Evolutionary conservation across 1,140 invertebrate species (phyloP).

Genomic region (Thrips palmi): DNA sequence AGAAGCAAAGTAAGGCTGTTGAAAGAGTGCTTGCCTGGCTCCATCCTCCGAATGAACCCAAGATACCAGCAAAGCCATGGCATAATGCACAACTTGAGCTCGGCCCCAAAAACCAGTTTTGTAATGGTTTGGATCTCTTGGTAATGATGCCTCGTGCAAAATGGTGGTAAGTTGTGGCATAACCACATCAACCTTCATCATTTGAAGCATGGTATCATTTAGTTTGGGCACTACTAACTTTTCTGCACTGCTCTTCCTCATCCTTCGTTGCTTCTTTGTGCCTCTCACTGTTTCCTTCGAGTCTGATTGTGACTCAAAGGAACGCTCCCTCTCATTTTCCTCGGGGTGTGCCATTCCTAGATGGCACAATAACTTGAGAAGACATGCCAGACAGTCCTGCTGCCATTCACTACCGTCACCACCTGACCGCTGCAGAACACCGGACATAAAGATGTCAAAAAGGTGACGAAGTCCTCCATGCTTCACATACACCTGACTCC

Average conservation of each 20-base stretch:
- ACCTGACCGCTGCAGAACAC: constrained; percentile 41
- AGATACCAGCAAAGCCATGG: constrained; percentile 61
- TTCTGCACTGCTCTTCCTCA: constrained; percentile 22
- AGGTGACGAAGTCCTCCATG: constrained; percentile 71
- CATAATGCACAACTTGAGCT: constrained; percentile 62
- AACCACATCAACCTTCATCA: constrained; percentile 68
- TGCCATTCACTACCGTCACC: constrained; percentile 74
- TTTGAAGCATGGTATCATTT: constrained; percentile 49
- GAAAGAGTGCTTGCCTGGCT: constrained; percentile 43
- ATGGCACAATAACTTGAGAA: constrained; percentile 68
- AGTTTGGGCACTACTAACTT: constrained; percentile 44
- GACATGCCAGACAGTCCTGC: constrained; percentile 76
- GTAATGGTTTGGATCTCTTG: constrained; percentile 59
- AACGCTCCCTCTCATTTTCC: no score
- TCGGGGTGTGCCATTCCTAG: constrained; percentile 41
- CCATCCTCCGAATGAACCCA: constrained; percentile 59
- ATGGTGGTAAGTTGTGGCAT: constrained; percentile 69
- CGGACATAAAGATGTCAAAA: constrained; percentile 83
- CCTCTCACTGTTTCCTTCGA: constrained; percentile 9
- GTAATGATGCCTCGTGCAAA: constrained; percentile 62
- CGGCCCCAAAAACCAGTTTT: constrained; percentile 76
- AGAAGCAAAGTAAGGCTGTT: constrained; percentile 38
- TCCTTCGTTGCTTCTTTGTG: constrained; percentile 25
- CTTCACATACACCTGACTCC: constrained; percentile 65
- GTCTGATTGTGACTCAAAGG: not conserved